These are phyloP conservation scores for Atta texana DNA, from an alignment of 1,140 invertebrate genomes.

Conservation along the genomic window DNA sequence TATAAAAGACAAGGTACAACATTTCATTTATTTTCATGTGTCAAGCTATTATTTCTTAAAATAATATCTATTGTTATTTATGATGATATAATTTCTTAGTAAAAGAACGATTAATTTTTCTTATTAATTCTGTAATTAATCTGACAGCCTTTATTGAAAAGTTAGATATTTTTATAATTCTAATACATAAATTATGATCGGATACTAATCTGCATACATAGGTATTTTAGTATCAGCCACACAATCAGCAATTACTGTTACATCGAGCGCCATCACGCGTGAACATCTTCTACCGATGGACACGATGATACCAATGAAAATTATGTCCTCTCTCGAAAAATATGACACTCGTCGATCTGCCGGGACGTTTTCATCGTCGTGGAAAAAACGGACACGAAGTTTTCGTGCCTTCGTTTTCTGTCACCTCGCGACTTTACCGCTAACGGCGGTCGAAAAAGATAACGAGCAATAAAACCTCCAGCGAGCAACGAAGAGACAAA, in stretches of 20 bases:
- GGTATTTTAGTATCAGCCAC: neutral
- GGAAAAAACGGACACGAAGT: slow-evolving; percentile 70
- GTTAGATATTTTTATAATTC: neutral
- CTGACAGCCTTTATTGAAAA: neutral
- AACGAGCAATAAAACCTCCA: slow-evolving; percentile 62
- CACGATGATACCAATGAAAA: slow-evolving; percentile 48
- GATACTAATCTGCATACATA: neutral
- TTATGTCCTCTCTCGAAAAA: slow-evolving; percentile 65
- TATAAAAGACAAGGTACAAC: neutral
- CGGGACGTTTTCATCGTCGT: slow-evolving; percentile 74
- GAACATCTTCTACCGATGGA: neutral
- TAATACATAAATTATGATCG: neutral
- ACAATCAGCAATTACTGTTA: slow-evolving; percentile 37
- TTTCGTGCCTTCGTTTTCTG: slow-evolving; percentile 72
- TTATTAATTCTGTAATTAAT: neutral
- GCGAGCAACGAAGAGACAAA: slow-evolving; percentile 28
- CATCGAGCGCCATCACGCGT: neutral
- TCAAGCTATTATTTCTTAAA: neutral
- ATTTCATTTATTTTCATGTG: neutral
- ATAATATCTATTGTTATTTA: neutral
- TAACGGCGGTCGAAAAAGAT: slow-evolving; percentile 70
- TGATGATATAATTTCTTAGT: neutral
- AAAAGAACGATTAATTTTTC: neutral
- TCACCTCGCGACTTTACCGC: slow-evolving; percentile 70
- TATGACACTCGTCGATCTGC: slow-evolving; percentile 72